A percentile compares a stretch with the other conserved stretches of the same genome.
Conservation (phyloP, 2,888 invertebrate species). For the Hofmannophila pseudospretella region DNA sequence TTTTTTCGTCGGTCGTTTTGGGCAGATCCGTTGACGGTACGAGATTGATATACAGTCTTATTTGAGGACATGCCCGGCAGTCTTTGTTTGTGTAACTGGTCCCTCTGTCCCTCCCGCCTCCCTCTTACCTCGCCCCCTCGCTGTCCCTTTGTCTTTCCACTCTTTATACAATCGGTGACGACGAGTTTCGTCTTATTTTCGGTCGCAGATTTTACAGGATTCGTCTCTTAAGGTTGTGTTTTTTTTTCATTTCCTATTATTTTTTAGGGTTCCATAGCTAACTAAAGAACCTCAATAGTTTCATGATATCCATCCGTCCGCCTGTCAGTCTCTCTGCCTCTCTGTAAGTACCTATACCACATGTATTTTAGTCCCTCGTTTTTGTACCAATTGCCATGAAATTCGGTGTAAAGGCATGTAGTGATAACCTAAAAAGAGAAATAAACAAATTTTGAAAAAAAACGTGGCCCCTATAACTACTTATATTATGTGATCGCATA, state of each 20-base stretch:
- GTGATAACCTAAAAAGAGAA: too few relatives aligned
- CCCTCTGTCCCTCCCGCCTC: conserved; percentile 31
- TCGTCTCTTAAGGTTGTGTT: conserved; percentile 37
- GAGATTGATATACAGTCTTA: conserved; percentile 74
- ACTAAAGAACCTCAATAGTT: too few relatives aligned
- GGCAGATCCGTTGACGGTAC: conserved; percentile 67
- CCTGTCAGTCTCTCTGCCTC: too few relatives aligned
- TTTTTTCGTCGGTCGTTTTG: conserved; percentile 71
- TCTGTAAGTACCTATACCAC: too few relatives aligned
- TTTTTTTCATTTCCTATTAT: conserved; percentile 20
- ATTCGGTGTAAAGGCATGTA: too few relatives aligned
- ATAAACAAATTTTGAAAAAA: too few relatives aligned
- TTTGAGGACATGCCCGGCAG: conserved; percentile 68
- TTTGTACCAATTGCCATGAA: too few relatives aligned
- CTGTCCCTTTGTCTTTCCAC: conserved; percentile 60
- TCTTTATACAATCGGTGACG: conserved; percentile 67
- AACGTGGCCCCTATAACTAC: too few relatives aligned
- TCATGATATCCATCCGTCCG: too few relatives aligned
- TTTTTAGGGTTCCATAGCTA: too few relatives aligned
- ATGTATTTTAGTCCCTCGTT: too few relatives aligned
- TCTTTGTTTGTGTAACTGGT: conserved; percentile 74
- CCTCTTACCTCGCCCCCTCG: conserved; percentile 30
- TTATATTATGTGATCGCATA: too few relatives aligned
- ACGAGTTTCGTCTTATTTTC: conserved; percentile 62
- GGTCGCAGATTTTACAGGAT: conserved; percentile 43